phyloP scores from a whole-genome alignment of 2,888 invertebrate genomes.

The Polyommatus icarus region DNA sequence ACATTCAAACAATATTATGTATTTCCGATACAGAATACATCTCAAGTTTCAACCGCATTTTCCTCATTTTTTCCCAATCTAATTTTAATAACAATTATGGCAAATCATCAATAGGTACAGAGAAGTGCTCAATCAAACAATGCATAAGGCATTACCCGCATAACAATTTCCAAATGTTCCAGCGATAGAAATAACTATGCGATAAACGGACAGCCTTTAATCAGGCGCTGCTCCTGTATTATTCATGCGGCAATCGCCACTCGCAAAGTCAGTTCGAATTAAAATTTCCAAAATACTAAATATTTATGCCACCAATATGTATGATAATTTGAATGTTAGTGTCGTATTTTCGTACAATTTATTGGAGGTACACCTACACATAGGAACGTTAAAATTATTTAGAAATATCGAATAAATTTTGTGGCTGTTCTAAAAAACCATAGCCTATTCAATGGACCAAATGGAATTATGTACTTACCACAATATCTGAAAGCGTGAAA shows the following conservation, averaged over 20 bases:
- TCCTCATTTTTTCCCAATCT: no score
- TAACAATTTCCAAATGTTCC: neutral
- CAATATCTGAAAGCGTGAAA: neutral
- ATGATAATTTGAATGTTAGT: slow-evolving; percentile 26
- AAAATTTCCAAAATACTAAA: slow-evolving; percentile 30
- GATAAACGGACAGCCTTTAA: slow-evolving; percentile 23
- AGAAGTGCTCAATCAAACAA: neutral
- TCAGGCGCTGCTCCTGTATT: slow-evolving; percentile 20
- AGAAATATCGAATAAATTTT: neutral
- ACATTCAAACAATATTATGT: no score
- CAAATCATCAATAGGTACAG: no score
- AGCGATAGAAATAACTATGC: slow-evolving; percentile 11
- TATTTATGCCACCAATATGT: slow-evolving; percentile 28
- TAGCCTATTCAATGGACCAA: neutral
- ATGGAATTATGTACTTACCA: neutral
- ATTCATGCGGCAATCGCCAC: slow-evolving; percentile 26
- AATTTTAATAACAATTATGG: no score
- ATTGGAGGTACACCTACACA: neutral
- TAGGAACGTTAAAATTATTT: neutral
- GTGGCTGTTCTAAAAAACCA: no score
- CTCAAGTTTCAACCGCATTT: no score
- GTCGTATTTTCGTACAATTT: neutral
- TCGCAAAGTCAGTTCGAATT: slow-evolving; percentile 23
- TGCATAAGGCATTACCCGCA: neutral
- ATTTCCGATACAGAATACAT: no score